Evolutionary conservation across 2,797 vertebrate species (phyloP).

Genomic region (Oceanodroma leucorhoa): DNA sequence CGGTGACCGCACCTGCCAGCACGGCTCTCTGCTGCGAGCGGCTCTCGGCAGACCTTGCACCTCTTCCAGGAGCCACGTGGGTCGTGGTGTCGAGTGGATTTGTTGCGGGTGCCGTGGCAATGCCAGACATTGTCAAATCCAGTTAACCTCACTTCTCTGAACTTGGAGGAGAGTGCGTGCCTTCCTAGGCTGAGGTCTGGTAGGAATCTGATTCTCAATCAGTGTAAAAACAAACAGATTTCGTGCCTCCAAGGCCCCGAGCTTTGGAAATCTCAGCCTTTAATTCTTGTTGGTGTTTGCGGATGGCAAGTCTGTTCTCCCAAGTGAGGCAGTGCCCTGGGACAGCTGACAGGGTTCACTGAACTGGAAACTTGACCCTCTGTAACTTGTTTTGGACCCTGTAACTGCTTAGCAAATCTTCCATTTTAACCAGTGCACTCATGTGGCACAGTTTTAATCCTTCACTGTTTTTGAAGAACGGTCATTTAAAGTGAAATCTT

Average conservation of each 20-base stretch:
- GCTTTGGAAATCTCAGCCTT: conserved; percentile 16
- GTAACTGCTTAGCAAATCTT: conserved; percentile 60
- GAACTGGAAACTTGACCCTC: conserved; percentile 60
- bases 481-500: neutral
- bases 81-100: neutral
- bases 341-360: conserved; percentile 45
- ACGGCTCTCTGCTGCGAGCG: neutral
- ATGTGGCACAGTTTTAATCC: conserved; percentile 49
- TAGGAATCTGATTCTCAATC: neutral
- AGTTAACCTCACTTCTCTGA: neutral
- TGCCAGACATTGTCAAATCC: neutral
- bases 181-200: neutral
- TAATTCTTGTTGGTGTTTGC: neutral
- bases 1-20: neutral
- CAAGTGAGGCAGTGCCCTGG: neutral
- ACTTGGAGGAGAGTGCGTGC: neutral
- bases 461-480: neutral
- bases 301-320: neutral
- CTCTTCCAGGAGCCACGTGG: neutral
- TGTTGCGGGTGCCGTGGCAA: neutral
- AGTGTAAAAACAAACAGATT: neutral
- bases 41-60: neutral
- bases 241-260: neutral
- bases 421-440: conserved; percentile 61
- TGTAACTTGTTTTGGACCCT: conserved; percentile 43